Evolutionary conservation across 2,888 invertebrate genomes (phyloP).

Genomic region (Limulus polyphemus): DNA sequence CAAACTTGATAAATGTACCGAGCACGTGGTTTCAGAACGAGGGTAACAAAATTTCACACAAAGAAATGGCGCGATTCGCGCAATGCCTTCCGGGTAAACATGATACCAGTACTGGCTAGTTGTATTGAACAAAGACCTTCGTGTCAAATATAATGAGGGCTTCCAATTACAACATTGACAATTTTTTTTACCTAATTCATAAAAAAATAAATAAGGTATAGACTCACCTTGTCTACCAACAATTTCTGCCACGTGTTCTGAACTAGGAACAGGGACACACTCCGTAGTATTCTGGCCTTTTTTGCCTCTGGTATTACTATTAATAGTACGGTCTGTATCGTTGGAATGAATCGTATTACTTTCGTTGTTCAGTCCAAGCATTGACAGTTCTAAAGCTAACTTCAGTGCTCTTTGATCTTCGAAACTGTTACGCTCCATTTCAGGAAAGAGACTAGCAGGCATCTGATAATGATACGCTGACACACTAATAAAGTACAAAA

Average conservation of each 20-base stretch:
- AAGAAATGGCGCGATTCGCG: too few species aligned
- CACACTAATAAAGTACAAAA: too few species aligned
- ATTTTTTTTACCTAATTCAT: neutral
- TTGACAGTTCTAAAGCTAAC: constrained; percentile 77
- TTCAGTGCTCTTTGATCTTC: constrained; percentile 79
- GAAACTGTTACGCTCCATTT: constrained; percentile 54
- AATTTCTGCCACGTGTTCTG: constrained; percentile 99
- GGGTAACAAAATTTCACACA: too few species aligned
- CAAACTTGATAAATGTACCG: too few species aligned
- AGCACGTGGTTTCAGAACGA: too few species aligned
- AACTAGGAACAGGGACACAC: constrained; percentile 97
- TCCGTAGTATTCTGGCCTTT: constrained; percentile 98
- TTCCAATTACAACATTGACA: neutral
- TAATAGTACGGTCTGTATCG: constrained; percentile 10
- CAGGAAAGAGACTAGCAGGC: constrained; percentile 69
- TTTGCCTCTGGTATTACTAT: constrained; percentile 62
- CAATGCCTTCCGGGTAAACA: too few species aligned
- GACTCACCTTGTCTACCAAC: constrained; percentile 95
- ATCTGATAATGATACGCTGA: constrained; percentile 37
- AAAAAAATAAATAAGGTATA: neutral
- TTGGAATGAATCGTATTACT: constrained; percentile 26
- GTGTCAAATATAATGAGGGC: constrained; percentile 10
- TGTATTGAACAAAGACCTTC: too few species aligned
- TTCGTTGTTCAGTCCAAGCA: constrained; percentile 55
- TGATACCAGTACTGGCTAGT: too few species aligned